phyloP scores from a whole-genome alignment of 2,113 vertebrate genomes.

The Sprattus sprattus region DNA sequence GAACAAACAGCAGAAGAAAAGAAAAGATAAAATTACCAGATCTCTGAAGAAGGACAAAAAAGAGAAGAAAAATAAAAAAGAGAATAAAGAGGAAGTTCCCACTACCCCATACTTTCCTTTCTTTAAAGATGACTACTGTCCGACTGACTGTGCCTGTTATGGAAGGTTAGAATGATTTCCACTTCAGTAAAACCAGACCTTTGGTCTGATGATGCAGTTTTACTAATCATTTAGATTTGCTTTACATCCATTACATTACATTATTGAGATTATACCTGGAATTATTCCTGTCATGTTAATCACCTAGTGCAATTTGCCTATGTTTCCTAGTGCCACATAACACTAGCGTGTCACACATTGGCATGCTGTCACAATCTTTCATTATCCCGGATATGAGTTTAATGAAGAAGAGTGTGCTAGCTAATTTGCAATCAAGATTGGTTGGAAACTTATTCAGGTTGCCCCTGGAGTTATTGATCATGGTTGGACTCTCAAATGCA shows the following conservation, averaged over 20 bases:
- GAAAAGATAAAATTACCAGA: slow-evolving; percentile 15
- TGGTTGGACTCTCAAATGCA: background rate
- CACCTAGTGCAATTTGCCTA: background rate
- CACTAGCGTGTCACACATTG: background rate
- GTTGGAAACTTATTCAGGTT: background rate
- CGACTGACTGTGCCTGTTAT: slow-evolving; percentile 65
- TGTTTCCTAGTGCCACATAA: no score
- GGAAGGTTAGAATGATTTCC: slow-evolving; percentile 50
- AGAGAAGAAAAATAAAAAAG: slow-evolving; percentile 39
- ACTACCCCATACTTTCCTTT: slow-evolving; percentile 51
- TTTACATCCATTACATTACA: background rate
- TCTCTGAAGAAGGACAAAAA: slow-evolving; percentile 26
- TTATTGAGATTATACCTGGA: background rate
- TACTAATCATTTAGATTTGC: background rate
- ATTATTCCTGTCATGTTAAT: background rate
- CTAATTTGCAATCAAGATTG: background rate
- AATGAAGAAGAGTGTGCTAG: background rate
- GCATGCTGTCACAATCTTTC: background rate
- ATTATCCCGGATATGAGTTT: background rate
- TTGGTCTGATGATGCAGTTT: no score
- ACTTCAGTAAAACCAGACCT: background rate
- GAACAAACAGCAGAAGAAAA: slow-evolving; percentile 38
- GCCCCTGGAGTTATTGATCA: background rate
- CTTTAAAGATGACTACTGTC: slow-evolving; percentile 65
- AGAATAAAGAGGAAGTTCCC: slow-evolving; percentile 30